Percentiles rank a stretch among this genome's conserved stretches.
phyloP scores from a whole-genome alignment of 37 sponge, comb jelly and placozoan genomes.

The Amphimedon queenslandica region DNA sequence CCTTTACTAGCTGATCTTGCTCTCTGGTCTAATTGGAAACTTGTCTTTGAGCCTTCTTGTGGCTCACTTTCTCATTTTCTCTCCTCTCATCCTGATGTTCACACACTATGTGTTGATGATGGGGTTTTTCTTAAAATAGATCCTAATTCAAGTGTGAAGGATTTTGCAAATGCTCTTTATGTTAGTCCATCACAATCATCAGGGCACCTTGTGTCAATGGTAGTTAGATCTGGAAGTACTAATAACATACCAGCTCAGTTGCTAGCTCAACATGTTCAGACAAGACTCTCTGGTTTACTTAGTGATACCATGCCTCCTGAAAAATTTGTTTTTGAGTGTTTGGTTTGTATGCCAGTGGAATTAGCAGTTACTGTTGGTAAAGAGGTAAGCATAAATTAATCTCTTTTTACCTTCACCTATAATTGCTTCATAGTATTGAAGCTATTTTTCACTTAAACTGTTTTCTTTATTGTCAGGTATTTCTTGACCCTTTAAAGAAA shows the following conservation, averaged over 20 bases:
- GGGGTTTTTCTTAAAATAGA: slow-evolving; percentile 32
- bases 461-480: slow-evolving; percentile 34
- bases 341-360: slow-evolving; percentile 46
- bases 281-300: slow-evolving; percentile 6
- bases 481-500: slow-evolving; percentile 46
- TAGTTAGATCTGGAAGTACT: slow-evolving; percentile 34
- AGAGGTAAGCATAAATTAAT: slow-evolving; percentile 26
- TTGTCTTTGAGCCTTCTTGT: slow-evolving; percentile 34
- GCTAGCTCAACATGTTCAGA: slow-evolving; percentile 20
- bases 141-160: slow-evolving; percentile 18
- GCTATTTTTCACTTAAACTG: neutral
- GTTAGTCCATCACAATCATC: slow-evolving; percentile 18
- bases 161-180: slow-evolving; percentile 34
- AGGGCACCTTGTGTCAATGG: slow-evolving; percentile 36
- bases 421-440: neutral
- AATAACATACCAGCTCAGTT: slow-evolving; percentile 21
- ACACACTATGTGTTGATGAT: slow-evolving; percentile 27
- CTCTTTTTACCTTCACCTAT: too few relatives aligned
- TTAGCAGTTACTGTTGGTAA: slow-evolving; percentile 17
- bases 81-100: neutral
- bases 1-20: slow-evolving; percentile 51
- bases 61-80: slow-evolving; percentile 41
- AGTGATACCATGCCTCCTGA: neutral
- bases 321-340: slow-evolving; percentile 27
- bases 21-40: slow-evolving; percentile 61